These are phyloP conservation scores for Silurus aristotelis DNA, from an alignment of 2,797 vertebrate genomes.

Conservation along the genomic window DNA sequence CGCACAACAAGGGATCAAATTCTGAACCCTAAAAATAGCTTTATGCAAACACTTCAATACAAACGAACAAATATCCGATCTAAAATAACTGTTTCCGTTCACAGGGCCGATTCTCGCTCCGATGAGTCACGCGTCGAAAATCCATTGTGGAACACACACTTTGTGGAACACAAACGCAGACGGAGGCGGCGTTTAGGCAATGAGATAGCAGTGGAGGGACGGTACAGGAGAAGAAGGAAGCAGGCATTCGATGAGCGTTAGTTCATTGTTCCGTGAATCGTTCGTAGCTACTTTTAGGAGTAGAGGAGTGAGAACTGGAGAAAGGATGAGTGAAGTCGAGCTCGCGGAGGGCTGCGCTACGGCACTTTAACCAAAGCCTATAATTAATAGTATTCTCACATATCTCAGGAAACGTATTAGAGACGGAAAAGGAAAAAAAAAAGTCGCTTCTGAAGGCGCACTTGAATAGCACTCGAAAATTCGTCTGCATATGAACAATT, in stretches of 20 bases:
- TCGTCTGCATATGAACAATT: slow-evolving; percentile 68
- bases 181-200: neutral
- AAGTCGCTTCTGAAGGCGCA: slow-evolving; percentile 69
- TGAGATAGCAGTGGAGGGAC: slow-evolving; percentile 6
- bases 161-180: neutral
- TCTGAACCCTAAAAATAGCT: too few relatives aligned
- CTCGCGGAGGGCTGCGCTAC: slow-evolving; percentile 58
- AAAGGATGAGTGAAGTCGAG: slow-evolving; percentile 48
- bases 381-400: slow-evolving; percentile 75
- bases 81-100: slow-evolving; percentile 11
- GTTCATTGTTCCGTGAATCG: slow-evolving; percentile 63
- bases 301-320: slow-evolving; percentile 40
- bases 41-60: too few relatives aligned
- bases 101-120: neutral
- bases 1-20: too few relatives aligned
- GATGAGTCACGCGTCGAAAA: neutral
- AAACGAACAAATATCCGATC: too few relatives aligned
- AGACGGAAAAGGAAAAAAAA: slow-evolving; percentile 31
- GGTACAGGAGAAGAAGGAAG: slow-evolving; percentile 57
- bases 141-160: slow-evolving; percentile 16
- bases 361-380: slow-evolving; percentile 64
- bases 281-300: slow-evolving; percentile 56
- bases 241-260: slow-evolving; percentile 67
- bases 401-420: slow-evolving; percentile 69
- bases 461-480: slow-evolving; percentile 70